phyloP scores from a whole-genome alignment of 2,113 vertebrate species.

The Dipodomys merriami region DNA sequence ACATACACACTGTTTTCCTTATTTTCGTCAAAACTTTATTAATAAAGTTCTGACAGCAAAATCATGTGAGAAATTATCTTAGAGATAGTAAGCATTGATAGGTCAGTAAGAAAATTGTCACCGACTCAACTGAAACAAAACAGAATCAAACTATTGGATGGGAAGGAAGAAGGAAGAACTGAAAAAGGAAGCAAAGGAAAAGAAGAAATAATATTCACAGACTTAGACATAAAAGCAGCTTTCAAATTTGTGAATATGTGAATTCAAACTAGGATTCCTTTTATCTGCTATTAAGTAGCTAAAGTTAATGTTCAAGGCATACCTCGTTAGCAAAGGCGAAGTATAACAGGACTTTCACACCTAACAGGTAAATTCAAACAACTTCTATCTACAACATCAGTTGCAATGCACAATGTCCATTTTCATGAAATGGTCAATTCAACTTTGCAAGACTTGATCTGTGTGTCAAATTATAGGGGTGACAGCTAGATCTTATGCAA shows the following conservation, averaged over 20 bases:
- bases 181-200: no score
- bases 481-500: background rate
- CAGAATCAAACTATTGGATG: background rate
- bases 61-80: slow-evolving; percentile 5
- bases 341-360: background rate
- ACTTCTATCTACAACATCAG: background rate
- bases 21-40: background rate
- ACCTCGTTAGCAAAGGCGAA: background rate
- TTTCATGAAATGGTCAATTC: background rate
- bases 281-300: background rate
- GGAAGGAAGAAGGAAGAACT: background rate
- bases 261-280: background rate
- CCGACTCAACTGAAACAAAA: background rate
- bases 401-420: background rate
- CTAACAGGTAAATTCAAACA: background rate
- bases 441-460: background rate
- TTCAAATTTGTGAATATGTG: background rate
- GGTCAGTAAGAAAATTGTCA: background rate
- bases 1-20: background rate
- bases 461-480: background rate
- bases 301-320: background rate
- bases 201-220: background rate
- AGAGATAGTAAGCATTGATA: background rate
- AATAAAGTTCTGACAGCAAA: background rate
- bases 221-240: background rate